Percentiles rank a stretch among this genome's conserved stretches.
Evolutionary conservation across 37 sponge, comb jelly and placozoan species (phyloP).

Genomic region (Aphrocallistes beatrix): DNA sequence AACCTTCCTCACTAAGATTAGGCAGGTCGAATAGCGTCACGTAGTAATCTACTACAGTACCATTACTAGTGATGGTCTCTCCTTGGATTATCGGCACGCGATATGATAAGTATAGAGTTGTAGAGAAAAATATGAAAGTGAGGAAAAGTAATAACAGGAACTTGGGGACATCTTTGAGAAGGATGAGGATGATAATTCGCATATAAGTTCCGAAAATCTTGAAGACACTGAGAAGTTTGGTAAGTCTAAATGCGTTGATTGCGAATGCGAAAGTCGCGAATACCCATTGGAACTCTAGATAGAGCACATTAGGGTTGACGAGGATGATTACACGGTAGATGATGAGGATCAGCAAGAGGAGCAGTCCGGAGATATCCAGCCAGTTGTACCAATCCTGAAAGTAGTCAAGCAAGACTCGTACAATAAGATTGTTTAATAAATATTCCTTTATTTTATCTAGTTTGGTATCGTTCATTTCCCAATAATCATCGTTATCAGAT

Average conservation of each 20-base stretch:
- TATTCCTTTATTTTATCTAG: not conserved
- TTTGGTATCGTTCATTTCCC: not conserved
- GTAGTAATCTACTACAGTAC: not conserved
- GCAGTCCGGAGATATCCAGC: not conserved
- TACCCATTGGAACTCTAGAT: conserved; percentile 13
- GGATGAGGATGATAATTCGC: not conserved
- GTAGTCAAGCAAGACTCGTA: not conserved
- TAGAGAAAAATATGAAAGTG: not conserved
- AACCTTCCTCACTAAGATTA: not conserved
- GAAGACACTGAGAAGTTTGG: conserved; percentile 12
- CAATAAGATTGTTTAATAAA: not conserved
- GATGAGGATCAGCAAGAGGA: not conserved
- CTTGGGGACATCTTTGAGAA: not conserved
- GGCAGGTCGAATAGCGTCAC: not conserved
- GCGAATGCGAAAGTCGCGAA: conserved; percentile 13
- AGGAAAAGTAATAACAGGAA: conserved; percentile 13
- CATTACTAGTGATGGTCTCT: not conserved
- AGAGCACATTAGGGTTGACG: not conserved
- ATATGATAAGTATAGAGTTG: not conserved
- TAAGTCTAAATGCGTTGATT: not conserved
- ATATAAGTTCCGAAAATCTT: not conserved
- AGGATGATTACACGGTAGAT: not conserved
- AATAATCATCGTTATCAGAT: not conserved
- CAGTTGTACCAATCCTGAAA: conserved; percentile 14
- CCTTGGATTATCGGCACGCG: not conserved